Percentiles rank a stretch among this genome's conserved stretches.
phyloP scores from a whole-genome alignment of 2,888 invertebrate genomes.

The Pedicia rivosa region DNA sequence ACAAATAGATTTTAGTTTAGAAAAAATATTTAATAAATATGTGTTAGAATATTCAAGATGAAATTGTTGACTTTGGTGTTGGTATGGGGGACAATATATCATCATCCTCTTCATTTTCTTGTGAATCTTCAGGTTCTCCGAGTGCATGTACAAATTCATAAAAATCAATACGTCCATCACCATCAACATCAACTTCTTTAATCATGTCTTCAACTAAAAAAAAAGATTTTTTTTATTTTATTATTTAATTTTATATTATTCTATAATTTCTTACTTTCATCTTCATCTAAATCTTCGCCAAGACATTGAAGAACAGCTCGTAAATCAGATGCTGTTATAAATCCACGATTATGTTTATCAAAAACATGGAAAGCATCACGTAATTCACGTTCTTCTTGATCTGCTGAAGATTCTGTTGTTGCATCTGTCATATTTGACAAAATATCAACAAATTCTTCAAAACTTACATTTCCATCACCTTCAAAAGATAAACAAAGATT shows the following conservation, averaged over 20 bases:
- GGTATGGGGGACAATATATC: slow-evolving; percentile 29
- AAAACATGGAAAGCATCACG: slow-evolving; percentile 79
- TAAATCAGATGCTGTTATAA: slow-evolving; percentile 77
- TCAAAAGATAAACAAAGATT: too few relatives aligned
- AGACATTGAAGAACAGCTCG: slow-evolving; percentile 76
- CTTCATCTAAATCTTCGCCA: slow-evolving; percentile 77
- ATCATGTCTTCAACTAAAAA: slow-evolving; percentile 89
- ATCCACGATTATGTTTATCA: slow-evolving; percentile 80
- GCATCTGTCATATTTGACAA: slow-evolving; percentile 57
- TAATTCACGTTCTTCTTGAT: slow-evolving; percentile 68
- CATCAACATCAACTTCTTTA: slow-evolving; percentile 88
- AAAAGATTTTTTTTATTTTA: background rate
- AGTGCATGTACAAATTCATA: slow-evolving; percentile 73
- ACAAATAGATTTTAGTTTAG: too few relatives aligned
- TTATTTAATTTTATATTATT: slow-evolving; percentile 1
- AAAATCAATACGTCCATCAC: slow-evolving; percentile 86
- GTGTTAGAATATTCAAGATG: slow-evolving; percentile 3
- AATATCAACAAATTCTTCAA: slow-evolving; percentile 78
- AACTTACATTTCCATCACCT: slow-evolving; percentile 80
- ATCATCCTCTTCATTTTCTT: slow-evolving; percentile 56
- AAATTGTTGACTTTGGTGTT: slow-evolving; percentile 23
- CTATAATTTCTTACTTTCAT: slow-evolving; percentile 55
- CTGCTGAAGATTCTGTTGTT: slow-evolving; percentile 45
- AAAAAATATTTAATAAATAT: too few relatives aligned
- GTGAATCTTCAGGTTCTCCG: slow-evolving; percentile 70